A percentile compares a stretch with the other conserved stretches of the same genome.
Evolutionary conservation across 2,797 vertebrate species (phyloP).

Genomic region (Anguilla anguilla): DNA sequence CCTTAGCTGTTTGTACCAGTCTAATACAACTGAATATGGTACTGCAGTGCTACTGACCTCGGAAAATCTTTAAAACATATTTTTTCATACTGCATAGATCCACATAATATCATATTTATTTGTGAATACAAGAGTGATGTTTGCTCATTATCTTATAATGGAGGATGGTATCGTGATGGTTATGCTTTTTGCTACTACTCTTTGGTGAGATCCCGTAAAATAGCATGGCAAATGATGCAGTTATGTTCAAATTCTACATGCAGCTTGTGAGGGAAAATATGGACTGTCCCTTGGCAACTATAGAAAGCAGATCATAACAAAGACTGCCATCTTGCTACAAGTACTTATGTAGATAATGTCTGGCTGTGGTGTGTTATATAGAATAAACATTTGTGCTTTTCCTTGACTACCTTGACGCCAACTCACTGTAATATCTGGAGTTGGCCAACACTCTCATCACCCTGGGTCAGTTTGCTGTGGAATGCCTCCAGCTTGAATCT

Average conservation of each 20-base stretch:
- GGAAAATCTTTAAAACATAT: background rate
- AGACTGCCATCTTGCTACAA: background rate
- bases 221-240: background rate
- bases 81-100: background rate
- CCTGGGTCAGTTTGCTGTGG: background rate
- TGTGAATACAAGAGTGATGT: background rate
- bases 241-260: background rate
- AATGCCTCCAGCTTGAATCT: slow-evolving; percentile 5
- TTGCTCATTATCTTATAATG: background rate
- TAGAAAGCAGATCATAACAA: background rate
- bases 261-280: background rate
- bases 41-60: background rate
- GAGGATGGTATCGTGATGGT: background rate
- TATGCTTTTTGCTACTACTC: background rate
- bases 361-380: background rate
- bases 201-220: background rate
- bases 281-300: too few relatives aligned
- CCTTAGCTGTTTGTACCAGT: background rate
- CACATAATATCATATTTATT: background rate
- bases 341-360: background rate
- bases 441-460: background rate
- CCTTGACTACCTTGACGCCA: background rate
- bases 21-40: background rate
- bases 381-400: background rate
- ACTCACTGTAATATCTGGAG: background rate